Conservation (phyloP, 2,888 invertebrate species). For the Drosophila flavopinicola region DNA sequence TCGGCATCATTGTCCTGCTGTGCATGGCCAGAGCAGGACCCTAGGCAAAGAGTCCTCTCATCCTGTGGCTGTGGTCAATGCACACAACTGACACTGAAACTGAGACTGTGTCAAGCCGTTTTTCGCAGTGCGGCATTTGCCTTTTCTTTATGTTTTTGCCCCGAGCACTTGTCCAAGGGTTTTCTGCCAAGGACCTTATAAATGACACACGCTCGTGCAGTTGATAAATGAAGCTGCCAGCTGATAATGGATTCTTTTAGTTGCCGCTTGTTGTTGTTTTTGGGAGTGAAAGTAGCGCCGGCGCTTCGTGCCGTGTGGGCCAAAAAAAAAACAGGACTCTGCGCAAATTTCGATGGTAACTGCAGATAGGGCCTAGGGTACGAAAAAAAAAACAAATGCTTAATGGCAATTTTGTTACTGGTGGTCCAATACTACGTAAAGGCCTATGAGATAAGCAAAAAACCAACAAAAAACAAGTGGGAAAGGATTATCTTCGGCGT, state of each 20-base stretch:
- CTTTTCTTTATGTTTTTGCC: conserved; percentile 23
- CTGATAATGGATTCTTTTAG: conserved; percentile 62
- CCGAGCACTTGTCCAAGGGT: conserved; percentile 34
- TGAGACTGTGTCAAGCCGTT: conserved; percentile 56
- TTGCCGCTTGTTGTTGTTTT: conserved; percentile 22
- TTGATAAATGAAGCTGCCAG: conserved; percentile 72
- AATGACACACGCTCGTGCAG: conserved; percentile 62
- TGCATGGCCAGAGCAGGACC: conserved; percentile 16
- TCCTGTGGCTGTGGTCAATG: conserved; percentile 58
- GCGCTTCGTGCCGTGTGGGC: conserved; percentile 55
- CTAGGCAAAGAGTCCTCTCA: background rate
- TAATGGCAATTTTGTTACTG: conserved; percentile 47
- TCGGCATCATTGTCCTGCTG: conserved; percentile 59
- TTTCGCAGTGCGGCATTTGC: conserved; percentile 48
- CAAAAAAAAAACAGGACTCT: conserved; percentile 35
- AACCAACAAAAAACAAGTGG: no score
- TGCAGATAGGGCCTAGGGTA: conserved; percentile 50
- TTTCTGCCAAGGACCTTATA: conserved; percentile 56
- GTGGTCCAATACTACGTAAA: conserved; percentile 61
- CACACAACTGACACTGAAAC: background rate
- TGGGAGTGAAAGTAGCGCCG: conserved; percentile 74
- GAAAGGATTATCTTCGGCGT: no score
- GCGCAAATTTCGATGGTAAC: conserved; percentile 46
- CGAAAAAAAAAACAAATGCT: conserved; percentile 23
- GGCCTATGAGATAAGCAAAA: conserved; percentile 63